phyloP scores from a whole-genome alignment of 2,797 vertebrate genomes.

The Catharus ustulatus region DNA sequence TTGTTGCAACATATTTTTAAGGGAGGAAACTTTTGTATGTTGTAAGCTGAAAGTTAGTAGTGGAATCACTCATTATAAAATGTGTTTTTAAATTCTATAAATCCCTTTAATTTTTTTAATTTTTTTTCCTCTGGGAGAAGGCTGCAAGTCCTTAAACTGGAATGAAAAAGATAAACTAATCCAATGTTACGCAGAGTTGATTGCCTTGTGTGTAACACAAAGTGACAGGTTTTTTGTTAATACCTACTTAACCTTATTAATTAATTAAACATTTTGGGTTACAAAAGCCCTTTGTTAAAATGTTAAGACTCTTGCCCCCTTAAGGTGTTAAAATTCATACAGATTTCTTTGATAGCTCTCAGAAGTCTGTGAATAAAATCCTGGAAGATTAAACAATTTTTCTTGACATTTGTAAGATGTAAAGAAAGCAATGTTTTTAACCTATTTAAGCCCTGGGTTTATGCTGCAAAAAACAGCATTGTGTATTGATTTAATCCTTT shows the following conservation, averaged over 20 bases:
- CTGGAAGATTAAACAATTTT: not conserved
- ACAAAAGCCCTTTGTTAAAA: slow-evolving; percentile 51
- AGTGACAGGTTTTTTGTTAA: slow-evolving; percentile 54
- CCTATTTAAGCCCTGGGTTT: not conserved
- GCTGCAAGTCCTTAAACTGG: not conserved
- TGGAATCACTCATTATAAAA: not conserved
- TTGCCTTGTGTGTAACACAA: not conserved
- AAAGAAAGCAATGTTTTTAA: not conserved
- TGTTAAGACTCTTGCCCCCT: slow-evolving; percentile 32
- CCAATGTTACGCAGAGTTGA: not conserved
- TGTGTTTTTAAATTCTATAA: not conserved
- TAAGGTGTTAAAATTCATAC: slow-evolving; percentile 51
- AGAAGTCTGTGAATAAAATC: slow-evolving; percentile 7
- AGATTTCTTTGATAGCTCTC: slow-evolving; percentile 2
- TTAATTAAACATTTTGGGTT: slow-evolving; percentile 52
- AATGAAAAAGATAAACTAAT: slow-evolving; percentile 12
- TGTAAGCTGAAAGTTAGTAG: not conserved
- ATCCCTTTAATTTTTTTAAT: not conserved
- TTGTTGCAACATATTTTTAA: not conserved
- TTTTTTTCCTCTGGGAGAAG: not conserved
- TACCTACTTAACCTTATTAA: slow-evolving; percentile 63
- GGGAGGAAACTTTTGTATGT: not conserved
- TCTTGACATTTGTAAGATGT: not conserved
- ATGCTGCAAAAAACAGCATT: not conserved
- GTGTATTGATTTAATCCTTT: not conserved